Evolutionary conservation across 53 echinoderm and acorn worm genomes (phyloP).

Genomic region (Stichopus horrens): DNA sequence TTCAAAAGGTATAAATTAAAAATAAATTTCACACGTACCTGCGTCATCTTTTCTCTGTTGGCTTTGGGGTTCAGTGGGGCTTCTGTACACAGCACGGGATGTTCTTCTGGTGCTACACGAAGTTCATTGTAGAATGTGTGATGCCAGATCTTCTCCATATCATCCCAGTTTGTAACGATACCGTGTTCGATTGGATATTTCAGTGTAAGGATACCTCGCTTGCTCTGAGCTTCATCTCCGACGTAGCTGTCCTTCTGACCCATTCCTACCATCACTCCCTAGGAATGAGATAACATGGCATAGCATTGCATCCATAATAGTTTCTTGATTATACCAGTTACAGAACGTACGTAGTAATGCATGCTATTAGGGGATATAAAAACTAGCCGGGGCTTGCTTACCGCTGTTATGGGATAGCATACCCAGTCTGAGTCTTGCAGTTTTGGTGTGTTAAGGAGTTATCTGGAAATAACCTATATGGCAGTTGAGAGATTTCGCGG

Average conservation of each 20-base stretch:
- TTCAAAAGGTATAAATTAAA: too few species aligned
- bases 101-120: constrained; percentile 87
- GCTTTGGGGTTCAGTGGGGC: constrained; percentile 97
- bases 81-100: constrained; percentile 88
- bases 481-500: too few species aligned
- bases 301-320: too few species aligned
- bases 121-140: constrained; percentile 99
- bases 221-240: constrained; percentile 96
- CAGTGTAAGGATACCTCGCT: constrained; percentile 90
- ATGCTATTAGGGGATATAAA: too few species aligned
- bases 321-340: too few species aligned
- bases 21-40: constrained; percentile 49
- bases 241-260: constrained; percentile 97
- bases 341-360: too few species aligned
- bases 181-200: constrained; percentile 98
- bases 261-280: constrained; percentile 98
- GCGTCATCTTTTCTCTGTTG: constrained; percentile 99
- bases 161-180: constrained; percentile 98
- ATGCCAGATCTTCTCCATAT: constrained; percentile 98
- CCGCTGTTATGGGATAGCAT: too few species aligned
- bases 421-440: too few species aligned
- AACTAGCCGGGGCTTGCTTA: too few species aligned
- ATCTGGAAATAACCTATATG: too few species aligned
- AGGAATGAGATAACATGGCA: neutral
- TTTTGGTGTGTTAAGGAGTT: too few species aligned